phyloP scores from a whole-genome alignment of 2,113 vertebrate species.

The Lethenteron reissneri region DNA sequence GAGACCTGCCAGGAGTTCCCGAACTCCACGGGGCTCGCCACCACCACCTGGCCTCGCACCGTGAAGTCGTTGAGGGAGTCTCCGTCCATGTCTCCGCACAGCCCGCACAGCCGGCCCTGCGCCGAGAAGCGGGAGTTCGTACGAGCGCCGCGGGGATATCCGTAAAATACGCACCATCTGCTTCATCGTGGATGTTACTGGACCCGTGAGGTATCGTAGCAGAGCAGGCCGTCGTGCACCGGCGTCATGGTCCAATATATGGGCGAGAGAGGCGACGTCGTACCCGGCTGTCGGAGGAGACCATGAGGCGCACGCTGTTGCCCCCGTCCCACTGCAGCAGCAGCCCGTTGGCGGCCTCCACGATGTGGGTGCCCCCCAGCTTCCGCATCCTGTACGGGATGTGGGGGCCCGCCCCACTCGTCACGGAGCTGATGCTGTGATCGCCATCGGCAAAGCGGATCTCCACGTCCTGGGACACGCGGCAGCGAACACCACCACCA shows the following conservation, averaged over 20 bases:
- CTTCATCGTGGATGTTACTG: too few species aligned
- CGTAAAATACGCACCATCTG: too few species aligned
- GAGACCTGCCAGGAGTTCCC: conserved; percentile 71
- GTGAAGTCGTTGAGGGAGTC: conserved; percentile 61
- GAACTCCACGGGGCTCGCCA: conserved; percentile 33
- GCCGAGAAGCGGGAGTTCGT: too few species aligned
- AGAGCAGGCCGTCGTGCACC: too few species aligned
- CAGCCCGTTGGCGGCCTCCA: conserved; percentile 46
- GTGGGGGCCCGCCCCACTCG: background rate
- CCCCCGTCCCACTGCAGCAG: conserved; percentile 66
- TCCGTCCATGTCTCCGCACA: conserved; percentile 75
- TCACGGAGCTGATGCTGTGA: too few species aligned
- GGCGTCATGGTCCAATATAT: too few species aligned
- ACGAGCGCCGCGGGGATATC: too few species aligned
- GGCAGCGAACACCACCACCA: too few species aligned
- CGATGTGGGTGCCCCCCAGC: conserved; percentile 46
- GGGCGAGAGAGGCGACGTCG: too few species aligned
- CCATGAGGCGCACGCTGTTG: conserved; percentile 51
- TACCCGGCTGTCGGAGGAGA: conserved; percentile 43
- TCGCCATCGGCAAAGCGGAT: too few species aligned
- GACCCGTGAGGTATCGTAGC: too few species aligned
- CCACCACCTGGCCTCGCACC: conserved; percentile 35
- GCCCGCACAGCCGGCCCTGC: conserved; percentile 56
- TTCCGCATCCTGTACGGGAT: conserved; percentile 29
- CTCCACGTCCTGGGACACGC: too few species aligned